Base-by-base conservation (phyloP, 2,888 invertebrate species). In the Tinea semifulvella region DNA sequence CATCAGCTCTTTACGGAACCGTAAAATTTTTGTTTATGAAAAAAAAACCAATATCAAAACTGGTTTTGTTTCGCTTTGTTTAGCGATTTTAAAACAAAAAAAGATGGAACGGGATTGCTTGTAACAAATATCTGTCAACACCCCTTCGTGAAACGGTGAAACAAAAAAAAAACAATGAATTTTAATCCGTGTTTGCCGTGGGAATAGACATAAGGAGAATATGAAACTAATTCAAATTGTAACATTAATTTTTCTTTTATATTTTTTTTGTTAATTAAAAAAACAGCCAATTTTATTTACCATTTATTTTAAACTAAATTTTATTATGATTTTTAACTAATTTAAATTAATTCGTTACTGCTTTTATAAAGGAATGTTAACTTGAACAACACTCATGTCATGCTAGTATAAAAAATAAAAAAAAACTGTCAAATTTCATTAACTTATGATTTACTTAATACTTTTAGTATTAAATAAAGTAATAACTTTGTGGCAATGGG, bases 81-180 rank as follows among this genome's bases (percentile, higher is more conserved):
- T 38, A 22, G 8, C 16, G 14, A 26, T 17, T 58, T 64, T 62
- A 60, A 73, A 68, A 75, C 68, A 65, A 70, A 74, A 75, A 73
- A 69, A 68, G 65, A 62, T 51, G 61, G 60, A 65, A 68, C 70
- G 71, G 68, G 73, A 76, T 74, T 75, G 65, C 67, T 63, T 60
- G 68, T 54, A 70, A 79, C 77, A 75, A 76, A 76, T 76, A 79
- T 72, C 77, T 80, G 80, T 80, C 80, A 80, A 77, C 80, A 80
- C 77, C 79, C 79, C 77, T 79, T 66, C 43, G 70, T 75, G 73
- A 79, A 77, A 77, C 76, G 63, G 62, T 63, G 52, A 55, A 53
- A 19, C 55, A 57, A 56, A 74, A 76, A 77, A 74, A 67, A 68
- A 70, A 69, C 63, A 68, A 68, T 61, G 65, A 60, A 54, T 58